Percentiles rank a stretch among this genome's conserved stretches.
These are phyloP conservation scores for Ochropleura plecta DNA, from an alignment of 2,888 invertebrate genomes.

Conservation along the genomic window DNA sequence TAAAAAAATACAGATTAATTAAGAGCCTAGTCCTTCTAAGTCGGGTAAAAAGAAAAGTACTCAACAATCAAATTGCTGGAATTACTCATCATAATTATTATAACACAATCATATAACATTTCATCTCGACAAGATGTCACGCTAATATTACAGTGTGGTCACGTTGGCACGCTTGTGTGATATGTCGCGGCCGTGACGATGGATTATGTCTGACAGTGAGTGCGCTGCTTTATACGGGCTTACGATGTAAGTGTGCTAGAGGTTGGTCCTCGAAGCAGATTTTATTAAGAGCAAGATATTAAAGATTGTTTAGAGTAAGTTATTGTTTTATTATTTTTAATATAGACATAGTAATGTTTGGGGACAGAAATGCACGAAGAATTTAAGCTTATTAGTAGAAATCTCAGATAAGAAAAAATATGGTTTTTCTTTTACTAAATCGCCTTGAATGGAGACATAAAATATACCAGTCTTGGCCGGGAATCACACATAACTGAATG, in stretches of 20 bases:
- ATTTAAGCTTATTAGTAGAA: background rate
- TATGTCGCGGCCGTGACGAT: slow-evolving; percentile 36
- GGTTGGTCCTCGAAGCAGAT: background rate
- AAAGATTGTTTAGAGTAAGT: background rate
- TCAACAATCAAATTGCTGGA: background rate
- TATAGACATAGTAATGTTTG: background rate
- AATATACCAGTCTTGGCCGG: background rate
- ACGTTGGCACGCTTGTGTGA: slow-evolving; percentile 40
- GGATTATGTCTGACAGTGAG: slow-evolving; percentile 58
- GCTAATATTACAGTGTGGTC: slow-evolving; percentile 47
- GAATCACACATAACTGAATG: background rate
- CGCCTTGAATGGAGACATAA: background rate
- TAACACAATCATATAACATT: background rate
- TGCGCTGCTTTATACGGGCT: slow-evolving; percentile 55
- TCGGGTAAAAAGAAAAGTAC: background rate
- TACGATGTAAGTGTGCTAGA: slow-evolving; percentile 34
- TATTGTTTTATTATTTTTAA: background rate
- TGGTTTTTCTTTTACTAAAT: background rate
- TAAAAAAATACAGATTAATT: no score
- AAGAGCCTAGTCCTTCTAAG: no score
- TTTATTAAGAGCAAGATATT: slow-evolving; percentile 15
- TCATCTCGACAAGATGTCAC: slow-evolving; percentile 23
- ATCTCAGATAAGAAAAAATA: fast-evolving
- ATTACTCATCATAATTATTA: background rate
- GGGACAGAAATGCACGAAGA: background rate